Base-by-base conservation (phyloP, 2,888 invertebrate species). In the Geotrupes spiniger region DNA sequence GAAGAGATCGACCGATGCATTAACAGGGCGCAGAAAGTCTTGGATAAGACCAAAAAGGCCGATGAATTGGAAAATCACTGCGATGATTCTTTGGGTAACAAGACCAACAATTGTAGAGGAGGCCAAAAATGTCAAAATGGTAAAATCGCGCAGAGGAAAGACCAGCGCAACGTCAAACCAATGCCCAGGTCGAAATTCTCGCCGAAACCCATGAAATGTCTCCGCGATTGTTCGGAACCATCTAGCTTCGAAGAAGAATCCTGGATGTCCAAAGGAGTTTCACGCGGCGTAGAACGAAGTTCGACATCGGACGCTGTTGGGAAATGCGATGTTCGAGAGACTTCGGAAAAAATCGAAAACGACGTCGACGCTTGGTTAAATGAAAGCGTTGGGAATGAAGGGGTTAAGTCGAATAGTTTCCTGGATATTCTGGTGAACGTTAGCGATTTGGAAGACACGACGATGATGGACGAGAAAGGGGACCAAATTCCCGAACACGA, bases 401-500 rank as follows among this genome's bases (percentile, higher is more conserved):
- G 33, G 37, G 31, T 33, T 27, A 15, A 63, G 62, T 46, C 42
- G 41, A 38, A 46, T 59, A 4, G 66, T 59, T 54, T 70, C 53
- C 55, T 61, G 9, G 66, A 69, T 40, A 63, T 65, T 36, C 51
- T 70, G 31, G 58, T 59, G 27, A 64, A 64, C 36, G 50, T 60
- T 10, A 54, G 58, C 9, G 56, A 60, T 28, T 49, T 61, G 16
- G 57, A 60, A 38, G 28, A 16, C 2, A 36, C 38, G 21, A 51
- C 36, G 2, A 39, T 39, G 9, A 21, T 6, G 3, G 43, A 29
- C 9, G 39, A 31, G n/a, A 39, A 50, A 27, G 25, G 21, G 28
- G 36, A 39, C 4, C 25, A 27, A 37, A 39, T 61, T 28, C 58
- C 64, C 2, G 61, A 62, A 45, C 60, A 61, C 17, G 64, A 62